A percentile compares a stretch with the other conserved stretches of the same genome.
These are phyloP conservation scores for Prinia subflava DNA, from an alignment of 2,113 vertebrate genomes.

Conservation along the genomic window DNA sequence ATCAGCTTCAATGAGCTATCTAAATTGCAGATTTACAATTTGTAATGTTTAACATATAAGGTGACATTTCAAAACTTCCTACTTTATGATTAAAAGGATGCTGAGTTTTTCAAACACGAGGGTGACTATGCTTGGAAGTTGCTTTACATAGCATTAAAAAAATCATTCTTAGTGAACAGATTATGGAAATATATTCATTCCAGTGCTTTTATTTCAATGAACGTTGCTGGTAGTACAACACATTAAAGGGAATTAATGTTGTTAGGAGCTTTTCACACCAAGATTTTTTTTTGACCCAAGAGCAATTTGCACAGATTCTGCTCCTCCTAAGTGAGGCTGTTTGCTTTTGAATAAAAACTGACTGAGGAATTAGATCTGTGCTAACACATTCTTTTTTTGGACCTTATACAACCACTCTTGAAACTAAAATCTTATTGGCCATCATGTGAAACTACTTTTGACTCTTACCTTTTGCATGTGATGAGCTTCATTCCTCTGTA, in stretches of 20 bases:
- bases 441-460: not conserved
- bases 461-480: not conserved
- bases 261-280: not conserved
- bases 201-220: conserved; percentile 12
- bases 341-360: not conserved
- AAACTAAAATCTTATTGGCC: not conserved
- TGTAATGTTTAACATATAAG: not conserved
- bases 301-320: not conserved
- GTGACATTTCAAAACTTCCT: conserved; percentile 34
- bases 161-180: not conserved
- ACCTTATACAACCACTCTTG: not conserved
- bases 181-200: not conserved
- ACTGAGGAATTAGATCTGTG: not conserved
- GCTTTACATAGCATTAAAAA: not conserved
- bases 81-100: conserved; percentile 20
- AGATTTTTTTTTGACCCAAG: not conserved
- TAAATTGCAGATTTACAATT: conserved; percentile 3
- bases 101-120: not conserved
- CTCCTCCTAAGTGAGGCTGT: not conserved
- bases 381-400: not conserved
- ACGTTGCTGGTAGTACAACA: not conserved
- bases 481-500: not conserved
- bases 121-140: not conserved
- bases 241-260: conserved; percentile 14
- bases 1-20: not conserved